phyloP scores from a whole-genome alignment of 2,888 invertebrate genomes.

The Cheilosia variabilis region DNA sequence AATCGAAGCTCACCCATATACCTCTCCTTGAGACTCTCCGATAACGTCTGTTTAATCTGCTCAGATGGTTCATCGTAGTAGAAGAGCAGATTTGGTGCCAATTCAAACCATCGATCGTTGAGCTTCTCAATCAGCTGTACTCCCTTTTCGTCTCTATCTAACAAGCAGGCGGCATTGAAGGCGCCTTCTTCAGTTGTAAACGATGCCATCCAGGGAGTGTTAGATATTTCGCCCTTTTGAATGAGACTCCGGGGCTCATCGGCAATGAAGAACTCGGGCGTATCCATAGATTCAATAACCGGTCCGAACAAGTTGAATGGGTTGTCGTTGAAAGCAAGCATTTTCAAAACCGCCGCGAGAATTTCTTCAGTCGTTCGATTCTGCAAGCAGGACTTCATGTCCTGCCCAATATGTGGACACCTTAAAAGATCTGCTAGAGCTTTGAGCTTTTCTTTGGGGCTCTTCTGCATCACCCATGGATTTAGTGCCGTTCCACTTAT shows the following conservation, averaged over 20 bases:
- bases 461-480: slow-evolving; percentile 86
- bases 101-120: slow-evolving; percentile 85
- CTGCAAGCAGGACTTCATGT: slow-evolving; percentile 87
- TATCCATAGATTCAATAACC: slow-evolving; percentile 85
- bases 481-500: slow-evolving; percentile 88
- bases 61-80: slow-evolving; percentile 84
- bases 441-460: slow-evolving; percentile 84
- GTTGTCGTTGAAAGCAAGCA: slow-evolving; percentile 83
- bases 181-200: slow-evolving; percentile 89
- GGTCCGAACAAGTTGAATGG: slow-evolving; percentile 89
- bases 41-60: slow-evolving; percentile 1
- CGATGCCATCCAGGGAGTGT: slow-evolving; percentile 88
- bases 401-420: slow-evolving; percentile 85
- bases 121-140: slow-evolving; percentile 81
- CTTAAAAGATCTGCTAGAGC: slow-evolving; percentile 87
- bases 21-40: slow-evolving; percentile 85
- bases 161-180: slow-evolving; percentile 86
- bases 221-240: slow-evolving; percentile 85
- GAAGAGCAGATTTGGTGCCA: slow-evolving; percentile 86
- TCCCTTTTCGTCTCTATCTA: slow-evolving; percentile 78
- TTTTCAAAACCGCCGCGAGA: slow-evolving; percentile 83
- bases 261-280: slow-evolving; percentile 86
- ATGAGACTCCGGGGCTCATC: slow-evolving; percentile 87
- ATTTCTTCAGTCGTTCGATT: slow-evolving; percentile 86
- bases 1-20: slow-evolving; percentile 85